phyloP scores from a whole-genome alignment of 2,797 vertebrate genomes.

The Phylloscopus collybita region DNA sequence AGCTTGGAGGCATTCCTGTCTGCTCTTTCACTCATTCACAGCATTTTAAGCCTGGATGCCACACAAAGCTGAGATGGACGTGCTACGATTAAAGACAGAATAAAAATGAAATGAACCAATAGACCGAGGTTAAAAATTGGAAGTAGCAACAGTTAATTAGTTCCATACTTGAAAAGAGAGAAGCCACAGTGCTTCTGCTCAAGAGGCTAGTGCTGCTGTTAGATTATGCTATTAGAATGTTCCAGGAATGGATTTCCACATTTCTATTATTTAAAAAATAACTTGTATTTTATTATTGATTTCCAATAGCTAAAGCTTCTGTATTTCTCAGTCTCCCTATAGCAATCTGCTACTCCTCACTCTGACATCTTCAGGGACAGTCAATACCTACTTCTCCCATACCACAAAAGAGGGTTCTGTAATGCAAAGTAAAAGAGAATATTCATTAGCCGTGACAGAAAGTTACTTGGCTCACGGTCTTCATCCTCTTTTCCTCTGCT shows the following conservation, averaged over 20 bases:
- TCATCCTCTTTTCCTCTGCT: neutral
- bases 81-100: constrained; percentile 68
- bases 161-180: constrained; percentile 37
- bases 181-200: constrained; percentile 26
- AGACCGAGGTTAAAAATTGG: constrained; percentile 60
- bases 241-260: neutral
- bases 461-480: neutral
- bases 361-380: neutral
- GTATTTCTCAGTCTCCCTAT: neutral
- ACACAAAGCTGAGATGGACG: constrained; percentile 49
- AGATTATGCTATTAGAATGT: neutral
- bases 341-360: neutral
- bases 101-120: constrained; percentile 67
- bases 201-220: constrained; percentile 17
- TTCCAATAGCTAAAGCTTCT: neutral
- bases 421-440: neutral
- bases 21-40: constrained; percentile 53
- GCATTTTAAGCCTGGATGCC: constrained; percentile 55
- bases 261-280: neutral
- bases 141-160: constrained; percentile 65
- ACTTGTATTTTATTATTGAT: neutral
- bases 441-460: neutral
- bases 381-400: neutral
- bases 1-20: constrained; percentile 64
- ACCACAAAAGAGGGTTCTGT: neutral